Evolutionary conservation across 2,888 invertebrate species (phyloP).

Genomic region (Aspidiotus rigidus): DNA sequence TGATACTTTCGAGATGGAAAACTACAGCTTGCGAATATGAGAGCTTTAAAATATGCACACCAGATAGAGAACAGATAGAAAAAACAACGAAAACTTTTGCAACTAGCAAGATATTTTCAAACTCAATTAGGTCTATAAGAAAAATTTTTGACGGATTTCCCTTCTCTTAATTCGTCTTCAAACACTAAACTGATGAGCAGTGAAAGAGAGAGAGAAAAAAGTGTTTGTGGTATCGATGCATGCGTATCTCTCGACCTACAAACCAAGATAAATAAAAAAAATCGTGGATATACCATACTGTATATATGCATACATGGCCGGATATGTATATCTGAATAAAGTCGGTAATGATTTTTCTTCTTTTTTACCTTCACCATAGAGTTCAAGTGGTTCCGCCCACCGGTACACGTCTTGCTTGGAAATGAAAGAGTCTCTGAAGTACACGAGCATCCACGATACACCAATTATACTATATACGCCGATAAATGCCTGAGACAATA

Average conservation of each 20-base stretch:
- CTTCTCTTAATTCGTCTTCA: no score
- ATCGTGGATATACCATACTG: background rate
- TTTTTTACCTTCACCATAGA: constrained; percentile 55
- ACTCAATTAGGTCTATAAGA: no score
- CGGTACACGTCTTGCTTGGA: constrained; percentile 66
- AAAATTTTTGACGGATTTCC: no score
- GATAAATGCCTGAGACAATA: constrained; percentile 67
- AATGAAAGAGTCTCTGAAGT: constrained; percentile 76
- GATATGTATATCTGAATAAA: background rate
- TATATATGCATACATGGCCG: background rate
- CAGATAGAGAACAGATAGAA: no score
- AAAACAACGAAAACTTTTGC: no score
- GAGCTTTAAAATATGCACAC: no score
- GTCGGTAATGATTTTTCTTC: background rate
- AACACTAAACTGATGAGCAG: no score
- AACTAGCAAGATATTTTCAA: no score
- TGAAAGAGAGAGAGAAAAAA: no score
- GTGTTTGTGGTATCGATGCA: background rate
- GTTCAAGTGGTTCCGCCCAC: constrained; percentile 67
- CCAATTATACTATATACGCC: constrained; percentile 81
- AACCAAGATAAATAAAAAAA: background rate
- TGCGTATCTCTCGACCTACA: background rate
- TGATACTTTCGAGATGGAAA: no score
- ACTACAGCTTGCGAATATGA: no score
- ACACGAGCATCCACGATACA: constrained; percentile 84